Base-by-base conservation (phyloP, 2,113 vertebrate species). In the Propithecus coquereli region DNA sequence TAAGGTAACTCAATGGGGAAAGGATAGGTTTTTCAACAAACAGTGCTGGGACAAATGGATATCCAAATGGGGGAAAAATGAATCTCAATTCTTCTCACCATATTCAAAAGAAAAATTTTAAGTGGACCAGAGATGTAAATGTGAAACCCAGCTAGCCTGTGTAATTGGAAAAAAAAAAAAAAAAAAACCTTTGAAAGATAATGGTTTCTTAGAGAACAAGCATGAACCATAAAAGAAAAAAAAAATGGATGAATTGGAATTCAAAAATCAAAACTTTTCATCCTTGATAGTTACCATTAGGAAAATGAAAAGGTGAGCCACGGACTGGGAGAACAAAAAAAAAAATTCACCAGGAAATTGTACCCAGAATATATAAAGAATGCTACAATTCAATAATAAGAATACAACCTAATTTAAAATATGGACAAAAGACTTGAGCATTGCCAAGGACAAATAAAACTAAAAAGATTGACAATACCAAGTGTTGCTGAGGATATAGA, bases 301-400 rank as follows among this genome's bases (percentile, higher is more conserved):
- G 76, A 96, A 92, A 85, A 47, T 22, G 40, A 86, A 74, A 92
- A 71, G 8, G 43, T 20, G 95, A 87, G 17, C 27, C 57, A 97
- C 45, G 59, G n/a, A 66, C 13, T 43, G 7, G 57, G n/a, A 71
- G 30, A 34, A 17, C 10, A 47, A 27, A 32, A 11, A 77, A 66
- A 52, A 70, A 91, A 87, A 87, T 34, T 89, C 50, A 54, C 45
- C 18, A 90, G 25, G 22, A 40, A 77, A 0, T 71, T 82, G 14
- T 90, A n/a, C 43, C 25, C 4, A 81, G n/a, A 92, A 92, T 45
- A 89, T 40, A 85, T n/a, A 66, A 91, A 82, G 54, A 84, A 86
- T 40, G 57, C 37, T 88, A 83, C 11, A 66, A 27, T 74, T 93
- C 20, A 87, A 77, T 66, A 66, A 52, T 66, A 66, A 52, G 5